Evolutionary conservation across 2,113 vertebrate genomes (phyloP).

Genomic region (Oceanites oceanicus): DNA sequence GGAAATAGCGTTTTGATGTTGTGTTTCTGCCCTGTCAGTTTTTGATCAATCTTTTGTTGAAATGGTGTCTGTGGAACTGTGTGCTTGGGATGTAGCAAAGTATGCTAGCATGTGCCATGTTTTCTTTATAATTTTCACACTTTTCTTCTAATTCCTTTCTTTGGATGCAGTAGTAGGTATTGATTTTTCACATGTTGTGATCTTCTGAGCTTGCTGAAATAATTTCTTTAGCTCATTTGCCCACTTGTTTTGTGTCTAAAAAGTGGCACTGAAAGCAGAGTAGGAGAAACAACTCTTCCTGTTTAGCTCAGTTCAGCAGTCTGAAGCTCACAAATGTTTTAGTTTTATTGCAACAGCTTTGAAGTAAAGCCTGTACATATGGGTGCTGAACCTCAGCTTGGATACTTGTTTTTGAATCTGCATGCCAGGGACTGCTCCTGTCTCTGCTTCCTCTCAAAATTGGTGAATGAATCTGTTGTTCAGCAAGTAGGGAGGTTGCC

Average conservation of each 20-base stretch:
- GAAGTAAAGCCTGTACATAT: neutral
- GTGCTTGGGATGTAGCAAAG: neutral
- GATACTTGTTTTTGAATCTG: neutral
- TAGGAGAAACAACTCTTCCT: constrained; percentile 43
- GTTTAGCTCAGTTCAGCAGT: constrained; percentile 25
- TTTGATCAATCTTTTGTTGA: neutral
- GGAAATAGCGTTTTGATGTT: constrained; percentile 4
- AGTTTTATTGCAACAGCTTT: constrained; percentile 21
- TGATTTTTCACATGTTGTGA: neutral
- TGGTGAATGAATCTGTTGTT: neutral
- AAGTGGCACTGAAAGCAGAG: neutral
- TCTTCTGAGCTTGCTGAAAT: neutral
- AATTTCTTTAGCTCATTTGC: neutral
- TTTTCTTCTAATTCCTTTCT: neutral
- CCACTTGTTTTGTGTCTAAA: neutral
- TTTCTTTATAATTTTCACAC: neutral
- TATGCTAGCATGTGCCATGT: neutral
- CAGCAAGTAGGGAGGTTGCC: neutral
- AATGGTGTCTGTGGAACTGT: neutral
- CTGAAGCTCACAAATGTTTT: constrained; percentile 11
- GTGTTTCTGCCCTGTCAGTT: neutral
- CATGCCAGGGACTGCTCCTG: neutral
- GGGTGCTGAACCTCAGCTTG: neutral
- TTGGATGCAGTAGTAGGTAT: neutral
- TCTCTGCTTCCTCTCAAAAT: neutral